Conservation (phyloP, 2,113 vertebrate genomes). For the Plestiodon gilberti region DNA sequence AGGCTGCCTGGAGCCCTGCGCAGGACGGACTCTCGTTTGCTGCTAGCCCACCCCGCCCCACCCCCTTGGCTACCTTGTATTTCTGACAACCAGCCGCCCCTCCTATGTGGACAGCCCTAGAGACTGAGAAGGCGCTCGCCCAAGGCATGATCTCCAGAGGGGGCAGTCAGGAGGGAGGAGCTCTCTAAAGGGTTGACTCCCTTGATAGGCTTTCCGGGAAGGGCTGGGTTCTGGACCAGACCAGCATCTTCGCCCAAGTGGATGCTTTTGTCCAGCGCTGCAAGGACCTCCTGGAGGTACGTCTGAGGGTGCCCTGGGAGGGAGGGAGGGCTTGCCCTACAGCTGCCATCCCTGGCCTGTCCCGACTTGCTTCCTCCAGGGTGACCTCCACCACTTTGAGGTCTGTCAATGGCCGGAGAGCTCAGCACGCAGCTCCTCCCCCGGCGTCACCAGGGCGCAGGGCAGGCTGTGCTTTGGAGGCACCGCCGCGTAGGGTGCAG, state of each 20-base stretch:
- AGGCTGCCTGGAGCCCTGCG: too few species aligned
- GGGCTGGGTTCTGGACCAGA: slow-evolving; percentile 81
- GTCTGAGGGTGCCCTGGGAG: neutral
- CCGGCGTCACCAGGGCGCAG: too few species aligned
- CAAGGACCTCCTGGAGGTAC: slow-evolving; percentile 86
- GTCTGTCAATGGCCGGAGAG: neutral
- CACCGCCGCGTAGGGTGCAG: too few species aligned
- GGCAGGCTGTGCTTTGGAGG: too few species aligned
- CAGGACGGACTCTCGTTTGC: too few species aligned
- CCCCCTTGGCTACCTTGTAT: too few species aligned
- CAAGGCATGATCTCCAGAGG: neutral
- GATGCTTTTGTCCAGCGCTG: slow-evolving; percentile 86
- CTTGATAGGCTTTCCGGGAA: slow-evolving; percentile 74
- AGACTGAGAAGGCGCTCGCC: neutral
- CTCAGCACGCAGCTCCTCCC: too few species aligned
- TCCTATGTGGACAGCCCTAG: neutral
- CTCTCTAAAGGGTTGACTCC: neutral
- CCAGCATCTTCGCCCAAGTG: slow-evolving; percentile 82
- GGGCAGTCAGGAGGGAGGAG: accelerated
- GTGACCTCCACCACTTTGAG: accelerated
- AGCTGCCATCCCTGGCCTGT: too few species aligned
- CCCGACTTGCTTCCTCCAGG: neutral
- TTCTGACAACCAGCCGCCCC: neutral
- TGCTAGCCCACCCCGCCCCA: too few species aligned
- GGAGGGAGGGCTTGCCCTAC: neutral